Percentiles rank a stretch among this genome's conserved stretches.
phyloP scores from a whole-genome alignment of 2,888 invertebrate species.

The Polydrusus cervinus region DNA sequence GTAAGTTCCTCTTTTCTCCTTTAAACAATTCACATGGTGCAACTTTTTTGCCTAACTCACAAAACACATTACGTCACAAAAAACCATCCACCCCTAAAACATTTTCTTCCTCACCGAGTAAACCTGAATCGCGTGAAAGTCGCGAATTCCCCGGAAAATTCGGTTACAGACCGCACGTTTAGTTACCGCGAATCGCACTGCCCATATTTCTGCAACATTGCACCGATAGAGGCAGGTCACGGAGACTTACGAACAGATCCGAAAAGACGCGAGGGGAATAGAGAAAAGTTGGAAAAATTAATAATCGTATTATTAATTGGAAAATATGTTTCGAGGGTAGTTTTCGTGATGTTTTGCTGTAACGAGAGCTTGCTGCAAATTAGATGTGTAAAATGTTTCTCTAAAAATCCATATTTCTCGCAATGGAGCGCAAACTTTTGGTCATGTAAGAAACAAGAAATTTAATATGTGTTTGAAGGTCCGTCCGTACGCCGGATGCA shows the following conservation, averaged over 20 bases:
- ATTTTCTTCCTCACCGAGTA: background rate
- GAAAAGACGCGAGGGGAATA: background rate
- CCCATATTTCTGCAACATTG: conserved; percentile 53
- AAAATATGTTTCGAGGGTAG: background rate
- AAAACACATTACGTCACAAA: background rate
- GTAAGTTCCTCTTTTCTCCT: background rate
- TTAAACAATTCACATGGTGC: background rate
- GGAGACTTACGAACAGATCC: conserved; percentile 18
- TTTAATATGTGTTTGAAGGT: too few relatives aligned
- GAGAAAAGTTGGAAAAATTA: conserved; percentile 1
- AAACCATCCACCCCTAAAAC: background rate
- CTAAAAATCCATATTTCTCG: too few relatives aligned
- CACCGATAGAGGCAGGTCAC: conserved; percentile 42
- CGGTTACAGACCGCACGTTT: conserved; percentile 21
- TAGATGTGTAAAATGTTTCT: too few relatives aligned
- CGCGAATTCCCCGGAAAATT: conserved; percentile 33
- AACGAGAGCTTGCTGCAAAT: background rate
- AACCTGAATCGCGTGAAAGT: conserved; percentile 27
- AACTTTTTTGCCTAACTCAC: background rate
- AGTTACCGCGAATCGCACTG: conserved; percentile 43
- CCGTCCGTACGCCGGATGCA: too few relatives aligned
- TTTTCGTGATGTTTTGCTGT: too few relatives aligned
- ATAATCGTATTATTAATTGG: background rate
- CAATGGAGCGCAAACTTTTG: too few relatives aligned
- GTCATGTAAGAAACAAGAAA: too few relatives aligned